Base-by-base conservation (phyloP, 2,797 vertebrate species). In the Dipus sagitta region DNA sequence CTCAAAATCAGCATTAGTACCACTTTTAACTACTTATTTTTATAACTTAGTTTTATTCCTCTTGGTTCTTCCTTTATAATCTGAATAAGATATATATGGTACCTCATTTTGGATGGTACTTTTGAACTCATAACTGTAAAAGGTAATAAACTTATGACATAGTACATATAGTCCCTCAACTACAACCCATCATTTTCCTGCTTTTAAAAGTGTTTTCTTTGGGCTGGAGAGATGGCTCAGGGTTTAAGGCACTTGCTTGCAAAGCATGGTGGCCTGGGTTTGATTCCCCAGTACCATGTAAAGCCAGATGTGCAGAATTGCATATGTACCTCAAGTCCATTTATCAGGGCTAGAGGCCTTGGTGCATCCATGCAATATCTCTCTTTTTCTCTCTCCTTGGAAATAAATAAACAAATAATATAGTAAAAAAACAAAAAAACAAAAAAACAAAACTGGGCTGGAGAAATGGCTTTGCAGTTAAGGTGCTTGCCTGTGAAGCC, bases 81-180 rank as follows among this genome's bases (percentile, higher is more conserved):
- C 79, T 91, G 86, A 87, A 88, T 88, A 78, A 93, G 82, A 76
- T 77, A 75, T 68, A 28, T 75, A 88, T 17, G 13, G 65, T 65
- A 47, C 18, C 28, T 47, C 54, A 76, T 62, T 91, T 93, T 91
- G 28, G 54, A 60, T 84, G 34, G 13, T 23, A 92, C 2, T n/a
- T 84, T 88, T 91, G 71, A 88, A 85, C 80, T 86, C 30, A 86
- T 83, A 86, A 42, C 72, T 86, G 6, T 92, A 65, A 80, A 91
- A 89, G 20, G 54, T 68, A 24, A 91, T 23, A 4, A 80, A 54
- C 34, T 80, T 80, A 89, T 28, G 90, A 70, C 2, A 42, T 76
- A 79, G 30, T 80, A 38, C 11, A 23, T 20, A 15, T 23, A 38
- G 14, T 32, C 24, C 24, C n/a, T 86, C 38, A 81, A 38, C 13